Percentiles rank a stretch among this genome's conserved stretches.
These are phyloP conservation scores for Macrophya annulata DNA, from an alignment of 2,888 invertebrate species.

Conservation along the genomic window DNA sequence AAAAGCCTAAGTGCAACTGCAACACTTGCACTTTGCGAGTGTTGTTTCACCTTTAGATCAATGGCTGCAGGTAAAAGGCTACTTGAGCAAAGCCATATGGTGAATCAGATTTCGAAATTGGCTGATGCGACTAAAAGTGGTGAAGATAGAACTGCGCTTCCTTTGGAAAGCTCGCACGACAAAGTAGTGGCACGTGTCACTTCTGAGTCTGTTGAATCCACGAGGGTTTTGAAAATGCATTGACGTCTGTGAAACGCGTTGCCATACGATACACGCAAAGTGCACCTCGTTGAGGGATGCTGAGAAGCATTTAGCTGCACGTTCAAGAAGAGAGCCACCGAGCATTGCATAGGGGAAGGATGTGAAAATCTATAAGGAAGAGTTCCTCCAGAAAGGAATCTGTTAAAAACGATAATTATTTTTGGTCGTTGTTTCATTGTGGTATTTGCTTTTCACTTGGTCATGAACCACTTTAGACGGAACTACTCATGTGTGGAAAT, in stretches of 20 bases:
- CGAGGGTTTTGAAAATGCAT: constrained; percentile 20
- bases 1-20: constrained; percentile 25
- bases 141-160: neutral
- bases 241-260: constrained; percentile 14
- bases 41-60: constrained; percentile 23
- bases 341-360: neutral
- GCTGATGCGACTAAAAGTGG: constrained; percentile 43
- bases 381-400: neutral
- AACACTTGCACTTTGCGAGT: constrained; percentile 33
- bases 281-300: neutral
- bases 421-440: too few species aligned
- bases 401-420: neutral
- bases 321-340: neutral
- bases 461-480: neutral
- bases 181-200: constrained; percentile 35
- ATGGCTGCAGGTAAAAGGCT: neutral
- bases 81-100: neutral
- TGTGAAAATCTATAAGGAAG: neutral
- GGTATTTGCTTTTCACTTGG: neutral
- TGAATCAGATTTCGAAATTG: constrained; percentile 3
- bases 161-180: constrained; percentile 8
- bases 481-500: neutral
- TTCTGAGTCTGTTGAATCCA: neutral
- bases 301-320: neutral
- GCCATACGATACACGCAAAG: constrained; percentile 6